Conservation (phyloP, 2,113 vertebrate species). For the Melanostigma gelatinosum region DNA sequence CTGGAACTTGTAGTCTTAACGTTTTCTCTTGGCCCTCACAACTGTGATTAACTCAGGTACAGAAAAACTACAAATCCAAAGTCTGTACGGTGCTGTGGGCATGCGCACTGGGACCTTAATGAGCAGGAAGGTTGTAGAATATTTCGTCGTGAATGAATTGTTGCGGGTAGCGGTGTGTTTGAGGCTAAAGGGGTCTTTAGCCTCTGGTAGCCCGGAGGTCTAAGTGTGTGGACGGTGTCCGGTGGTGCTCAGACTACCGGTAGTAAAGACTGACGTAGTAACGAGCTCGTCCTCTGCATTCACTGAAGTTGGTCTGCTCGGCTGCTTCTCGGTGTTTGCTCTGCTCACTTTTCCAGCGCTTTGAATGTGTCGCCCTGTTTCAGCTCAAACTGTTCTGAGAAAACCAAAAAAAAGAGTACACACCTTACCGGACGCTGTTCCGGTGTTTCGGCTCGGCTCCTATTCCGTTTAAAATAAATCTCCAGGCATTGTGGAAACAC, state of each 20-base stretch:
- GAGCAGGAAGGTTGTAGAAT: constrained; percentile 69
- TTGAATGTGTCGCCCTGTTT: constrained; percentile 40
- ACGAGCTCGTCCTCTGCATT: constrained; percentile 35
- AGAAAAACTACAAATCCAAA: constrained; percentile 79
- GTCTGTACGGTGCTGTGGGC: constrained; percentile 53
- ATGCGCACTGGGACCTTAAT: constrained; percentile 70
- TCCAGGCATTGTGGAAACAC: constrained; percentile 55
- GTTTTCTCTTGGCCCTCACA: constrained; percentile 54
- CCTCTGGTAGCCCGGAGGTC: background rate
- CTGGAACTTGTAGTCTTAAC: constrained; percentile 82
- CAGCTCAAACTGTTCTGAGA: constrained; percentile 29
- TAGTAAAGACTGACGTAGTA: constrained; percentile 28
- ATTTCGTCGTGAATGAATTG: constrained; percentile 60
- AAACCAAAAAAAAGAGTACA: constrained; percentile 4
- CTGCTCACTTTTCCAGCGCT: constrained; percentile 73
- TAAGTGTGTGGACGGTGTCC: background rate
- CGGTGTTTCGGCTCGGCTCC: constrained; percentile 40
- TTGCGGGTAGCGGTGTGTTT: constrained; percentile 17
- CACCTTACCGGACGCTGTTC: constrained; percentile 55
- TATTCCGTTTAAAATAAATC: constrained; percentile 63
- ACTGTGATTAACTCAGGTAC: constrained; percentile 63
- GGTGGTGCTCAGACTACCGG: background rate
- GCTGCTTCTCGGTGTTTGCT: constrained; percentile 57
- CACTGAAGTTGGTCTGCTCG: constrained; percentile 73
- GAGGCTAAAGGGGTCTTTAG: background rate